phyloP scores from a whole-genome alignment of 2,888 invertebrate species.

The Lucinisca nassula region DNA sequence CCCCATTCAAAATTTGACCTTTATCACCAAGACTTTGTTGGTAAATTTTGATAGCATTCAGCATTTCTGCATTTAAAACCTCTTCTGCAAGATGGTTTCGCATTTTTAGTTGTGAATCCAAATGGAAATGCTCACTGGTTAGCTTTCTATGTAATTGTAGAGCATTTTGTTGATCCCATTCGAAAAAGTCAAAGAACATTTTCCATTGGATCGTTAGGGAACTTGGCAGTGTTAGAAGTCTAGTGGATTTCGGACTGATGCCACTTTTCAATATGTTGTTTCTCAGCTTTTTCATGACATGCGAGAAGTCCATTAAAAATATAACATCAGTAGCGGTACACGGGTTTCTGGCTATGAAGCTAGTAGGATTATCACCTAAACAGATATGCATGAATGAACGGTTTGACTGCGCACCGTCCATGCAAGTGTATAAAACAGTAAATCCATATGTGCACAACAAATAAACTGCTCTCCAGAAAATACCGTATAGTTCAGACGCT shows the following conservation, averaged over 20 bases:
- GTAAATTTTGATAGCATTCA: conserved; percentile 58
- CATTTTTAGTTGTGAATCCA: conserved; percentile 62
- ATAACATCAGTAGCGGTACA: background rate
- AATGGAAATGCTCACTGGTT: conserved; percentile 53
- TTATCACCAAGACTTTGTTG: conserved; percentile 26
- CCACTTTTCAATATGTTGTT: conserved; percentile 65
- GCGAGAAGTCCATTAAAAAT: conserved; percentile 54
- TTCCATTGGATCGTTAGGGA: too few relatives aligned
- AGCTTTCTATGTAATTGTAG: conserved; percentile 52
- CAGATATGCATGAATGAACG: conserved; percentile 46
- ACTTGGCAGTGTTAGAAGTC: conserved; percentile 9
- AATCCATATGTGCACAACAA: conserved; percentile 50
- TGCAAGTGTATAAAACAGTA: conserved; percentile 42
- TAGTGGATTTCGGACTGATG: conserved; percentile 20
- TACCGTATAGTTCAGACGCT: conserved; percentile 47
- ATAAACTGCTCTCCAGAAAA: conserved; percentile 56
- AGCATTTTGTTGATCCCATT: conserved; percentile 49
- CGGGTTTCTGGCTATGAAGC: conserved; percentile 13
- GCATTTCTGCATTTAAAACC: conserved; percentile 58
- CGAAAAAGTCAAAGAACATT: conserved; percentile 53
- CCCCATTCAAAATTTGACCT: conserved; percentile 29
- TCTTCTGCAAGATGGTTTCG: too few relatives aligned
- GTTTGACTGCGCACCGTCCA: conserved; percentile 66
- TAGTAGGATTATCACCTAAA: conserved; percentile 27
- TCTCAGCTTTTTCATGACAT: conserved; percentile 58